Conservation (phyloP, 2,113 vertebrate species). For the Nerophis ophidion region DNA sequence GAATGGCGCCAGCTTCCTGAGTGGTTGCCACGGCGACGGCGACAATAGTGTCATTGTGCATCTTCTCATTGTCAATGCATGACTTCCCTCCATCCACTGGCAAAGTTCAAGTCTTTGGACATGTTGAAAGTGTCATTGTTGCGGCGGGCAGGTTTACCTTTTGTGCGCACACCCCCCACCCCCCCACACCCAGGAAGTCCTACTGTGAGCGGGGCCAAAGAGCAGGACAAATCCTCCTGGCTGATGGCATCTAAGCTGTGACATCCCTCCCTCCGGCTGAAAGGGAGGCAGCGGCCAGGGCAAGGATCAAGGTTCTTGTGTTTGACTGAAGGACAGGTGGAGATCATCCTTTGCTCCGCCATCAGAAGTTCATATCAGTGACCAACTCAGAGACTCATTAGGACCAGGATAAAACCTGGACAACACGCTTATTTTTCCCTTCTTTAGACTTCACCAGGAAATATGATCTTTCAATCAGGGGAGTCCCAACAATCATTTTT, state of each 20-base stretch:
- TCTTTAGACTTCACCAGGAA: too few species aligned
- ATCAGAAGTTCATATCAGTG: too few species aligned
- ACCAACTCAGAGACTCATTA: too few species aligned
- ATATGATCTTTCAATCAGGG: too few species aligned
- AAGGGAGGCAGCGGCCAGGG: conserved; percentile 43
- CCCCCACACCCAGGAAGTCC: conserved; percentile 62
- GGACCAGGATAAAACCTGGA: too few species aligned
- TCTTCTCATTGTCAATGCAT: conserved; percentile 60
- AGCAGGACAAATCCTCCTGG: conserved; percentile 62
- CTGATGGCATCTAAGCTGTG: conserved; percentile 60
- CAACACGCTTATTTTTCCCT: too few species aligned
- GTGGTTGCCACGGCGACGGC: too few species aligned
- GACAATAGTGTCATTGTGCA: conserved; percentile 29
- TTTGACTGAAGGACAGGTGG: conserved; percentile 58
- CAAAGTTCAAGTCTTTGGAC: conserved; percentile 67
- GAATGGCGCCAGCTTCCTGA: too few species aligned
- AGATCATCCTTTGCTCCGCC: conserved; percentile 9
- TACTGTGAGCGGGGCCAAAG: conserved; percentile 62
- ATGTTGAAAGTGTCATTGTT: conserved; percentile 51
- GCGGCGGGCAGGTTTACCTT: conserved; percentile 54
- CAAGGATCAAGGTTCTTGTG: conserved; percentile 57
- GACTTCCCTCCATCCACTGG: conserved; percentile 54
- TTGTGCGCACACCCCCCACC: conserved; percentile 42
- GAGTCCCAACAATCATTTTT: too few species aligned
- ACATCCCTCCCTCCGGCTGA: conserved; percentile 56